Evolutionary conservation across 2,797 vertebrate species (phyloP).

Genomic region (Typhlichthys subterraneus): DNA sequence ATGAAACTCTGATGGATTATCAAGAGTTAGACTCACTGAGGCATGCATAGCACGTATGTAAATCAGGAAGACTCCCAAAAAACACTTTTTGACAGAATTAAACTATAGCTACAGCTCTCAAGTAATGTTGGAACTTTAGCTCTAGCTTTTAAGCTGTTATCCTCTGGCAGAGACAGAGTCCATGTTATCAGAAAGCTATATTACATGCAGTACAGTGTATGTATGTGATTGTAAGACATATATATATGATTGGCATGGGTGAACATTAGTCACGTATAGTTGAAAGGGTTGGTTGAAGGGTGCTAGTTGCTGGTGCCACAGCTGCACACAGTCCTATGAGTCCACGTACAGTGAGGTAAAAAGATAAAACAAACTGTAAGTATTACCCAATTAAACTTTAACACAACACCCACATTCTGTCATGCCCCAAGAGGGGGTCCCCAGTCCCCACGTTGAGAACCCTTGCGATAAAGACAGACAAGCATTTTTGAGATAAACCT

Average conservation of each 20-base stretch:
- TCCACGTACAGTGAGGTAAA: neutral
- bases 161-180: neutral
- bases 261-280: neutral
- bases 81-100: neutral
- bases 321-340: too few species aligned
- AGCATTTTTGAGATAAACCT: slow-evolving; percentile 5
- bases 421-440: too few species aligned
- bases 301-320: too few species aligned
- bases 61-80: neutral
- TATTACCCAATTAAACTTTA: neutral
- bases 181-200: neutral
- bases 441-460: too few species aligned
- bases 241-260: neutral
- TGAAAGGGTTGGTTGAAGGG: too few species aligned
- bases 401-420: too few species aligned
- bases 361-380: neutral
- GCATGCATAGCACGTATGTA: neutral
- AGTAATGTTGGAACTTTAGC: too few species aligned
- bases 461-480: neutral
- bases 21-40: slow-evolving; percentile 1
- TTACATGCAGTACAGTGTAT: neutral
- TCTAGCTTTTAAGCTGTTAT: neutral
- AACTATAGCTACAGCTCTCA: too few species aligned
- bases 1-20: neutral
- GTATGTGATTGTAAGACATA: neutral